Base-by-base conservation (phyloP, 1,140 invertebrate genomes). In the Drosophila malerkotliana region DNA sequence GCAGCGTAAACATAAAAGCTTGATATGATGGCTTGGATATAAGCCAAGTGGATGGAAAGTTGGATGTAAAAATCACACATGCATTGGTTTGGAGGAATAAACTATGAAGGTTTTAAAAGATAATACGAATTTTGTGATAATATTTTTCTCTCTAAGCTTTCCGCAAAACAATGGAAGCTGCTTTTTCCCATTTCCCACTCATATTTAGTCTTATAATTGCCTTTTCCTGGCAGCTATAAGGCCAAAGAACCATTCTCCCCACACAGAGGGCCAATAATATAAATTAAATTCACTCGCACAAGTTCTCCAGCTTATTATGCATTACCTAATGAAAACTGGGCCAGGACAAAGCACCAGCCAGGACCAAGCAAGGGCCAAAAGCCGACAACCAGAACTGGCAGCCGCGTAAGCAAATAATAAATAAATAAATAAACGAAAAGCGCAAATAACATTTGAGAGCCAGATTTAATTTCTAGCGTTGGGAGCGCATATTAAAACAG, bases 381-480 rank as follows among this genome's bases (percentile, higher is more conserved):
- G 21, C n/a, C 58, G 26, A 28, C 15, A 56, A 58, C 24, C 51
- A 39, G 51, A 9, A 34, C 34, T 41, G 63, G 56, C 60, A 68
- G 74, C 72, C 72, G 78, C 78, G 74, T 82, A 85, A 85, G 79
- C 83, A 85, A 85, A 88, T 82, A 85, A 85, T 88, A 88, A 88
- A 88, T 88, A 88, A 88, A 85, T 84, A 80, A 84, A 84, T 88
- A 88, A 88, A 83, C 83, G 84, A 88, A 85, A 88, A 88, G 83
- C 83, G 79, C 83, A 88, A 88, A 88, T 88, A 88, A 83, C 84
- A 88, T 88, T 88, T 83, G 83, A 88, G 83, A 75, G 83, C 84
- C 83, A 88, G 83, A 88, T 88, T 88, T 88, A 88, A 88, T 88
- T 88, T 88, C 83, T 88, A 88, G 88, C 83, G 83, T 88, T 89